Conservation (phyloP, 2,113 vertebrate species). For the Gracilinanus agilis region DNA sequence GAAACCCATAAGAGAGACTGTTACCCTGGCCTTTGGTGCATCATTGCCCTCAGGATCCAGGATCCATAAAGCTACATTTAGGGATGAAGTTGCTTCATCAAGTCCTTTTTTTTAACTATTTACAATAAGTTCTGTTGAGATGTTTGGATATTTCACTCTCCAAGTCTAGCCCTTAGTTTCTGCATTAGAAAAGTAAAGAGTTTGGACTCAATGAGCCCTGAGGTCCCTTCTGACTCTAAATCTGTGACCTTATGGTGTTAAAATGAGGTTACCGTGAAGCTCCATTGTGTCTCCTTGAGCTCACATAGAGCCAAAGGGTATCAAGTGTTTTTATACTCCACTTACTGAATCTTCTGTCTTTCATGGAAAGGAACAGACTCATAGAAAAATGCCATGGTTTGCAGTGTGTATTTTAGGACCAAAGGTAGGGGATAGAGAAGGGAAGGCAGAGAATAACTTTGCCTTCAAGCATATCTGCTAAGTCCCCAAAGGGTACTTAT, state of each 20-base stretch:
- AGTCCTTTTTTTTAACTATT: background rate
- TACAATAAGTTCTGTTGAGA: background rate
- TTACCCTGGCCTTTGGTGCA: conserved; percentile 1
- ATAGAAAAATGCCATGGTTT: background rate
- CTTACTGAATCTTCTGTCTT: background rate
- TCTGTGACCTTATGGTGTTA: background rate
- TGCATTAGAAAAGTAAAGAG: background rate
- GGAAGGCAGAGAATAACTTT: background rate
- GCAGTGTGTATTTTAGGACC: background rate
- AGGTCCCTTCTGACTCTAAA: background rate
- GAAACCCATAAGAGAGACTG: conserved; percentile 14
- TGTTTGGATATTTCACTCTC: background rate
- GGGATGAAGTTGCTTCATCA: background rate
- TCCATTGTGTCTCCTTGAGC: background rate
- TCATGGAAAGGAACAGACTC: background rate
- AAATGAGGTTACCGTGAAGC: background rate
- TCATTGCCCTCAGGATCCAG: background rate
- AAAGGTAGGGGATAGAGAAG: background rate
- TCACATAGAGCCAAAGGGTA: too few species aligned
- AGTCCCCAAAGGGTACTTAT: background rate
- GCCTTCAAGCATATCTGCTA: background rate
- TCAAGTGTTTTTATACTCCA: background rate
- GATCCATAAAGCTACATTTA: background rate
- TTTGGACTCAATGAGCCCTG: background rate
- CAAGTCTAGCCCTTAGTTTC: background rate